phyloP scores from a whole-genome alignment of 2,888 invertebrate species.

The Ceraclea dissimilis region DNA sequence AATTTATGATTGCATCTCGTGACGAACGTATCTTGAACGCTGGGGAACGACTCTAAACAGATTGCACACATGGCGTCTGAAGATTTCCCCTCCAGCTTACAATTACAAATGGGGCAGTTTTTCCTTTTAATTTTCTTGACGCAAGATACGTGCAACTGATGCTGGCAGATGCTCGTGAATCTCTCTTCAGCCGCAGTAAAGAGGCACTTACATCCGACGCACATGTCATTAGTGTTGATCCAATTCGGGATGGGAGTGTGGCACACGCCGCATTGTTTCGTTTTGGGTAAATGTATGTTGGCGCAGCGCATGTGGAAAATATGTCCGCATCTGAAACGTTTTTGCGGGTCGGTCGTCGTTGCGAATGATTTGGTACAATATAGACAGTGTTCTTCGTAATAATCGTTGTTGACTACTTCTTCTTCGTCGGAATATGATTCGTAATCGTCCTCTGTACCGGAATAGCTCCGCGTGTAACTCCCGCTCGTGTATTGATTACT shows the following conservation, averaged over 20 bases:
- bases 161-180: not conserved
- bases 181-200: not conserved
- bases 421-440: not conserved
- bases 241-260: not conserved
- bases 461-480: not conserved
- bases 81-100: not conserved
- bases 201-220: not conserved
- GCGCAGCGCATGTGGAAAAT: not conserved
- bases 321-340: not conserved
- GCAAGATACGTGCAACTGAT: not conserved
- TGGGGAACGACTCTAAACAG: constrained; percentile 3
- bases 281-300: not conserved
- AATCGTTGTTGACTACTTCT: not conserved
- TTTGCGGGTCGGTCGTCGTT: not conserved
- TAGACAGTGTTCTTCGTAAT: not conserved
- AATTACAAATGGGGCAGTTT: not conserved
- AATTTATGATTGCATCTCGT: constrained; percentile 3
- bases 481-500: not conserved
- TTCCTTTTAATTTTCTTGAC: not conserved
- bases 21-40: not conserved
- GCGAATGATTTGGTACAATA: not conserved
- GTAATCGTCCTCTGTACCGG: not conserved
- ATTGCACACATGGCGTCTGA: not conserved
- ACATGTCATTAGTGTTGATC: constrained; percentile 2
- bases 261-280: not conserved